A percentile compares a stretch with the other conserved stretches of the same genome.
phyloP scores from a whole-genome alignment of 1,140 invertebrate species.

The Thaumetopoea pityocampa region DNA sequence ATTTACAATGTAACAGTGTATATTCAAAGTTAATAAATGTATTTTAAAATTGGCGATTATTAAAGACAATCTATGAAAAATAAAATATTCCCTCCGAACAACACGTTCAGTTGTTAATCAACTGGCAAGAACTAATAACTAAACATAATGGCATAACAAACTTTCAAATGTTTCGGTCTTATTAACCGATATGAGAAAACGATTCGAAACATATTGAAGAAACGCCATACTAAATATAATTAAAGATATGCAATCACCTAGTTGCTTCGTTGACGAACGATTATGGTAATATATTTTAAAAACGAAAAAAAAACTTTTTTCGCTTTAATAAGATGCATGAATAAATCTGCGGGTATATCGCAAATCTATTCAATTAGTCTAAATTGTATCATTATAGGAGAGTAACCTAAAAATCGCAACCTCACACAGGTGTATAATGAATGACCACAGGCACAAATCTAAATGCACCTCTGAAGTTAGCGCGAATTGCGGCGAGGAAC shows the following conservation, averaged over 20 bases:
- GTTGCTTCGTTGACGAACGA: constrained; percentile 1
- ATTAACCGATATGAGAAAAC: constrained; percentile 8
- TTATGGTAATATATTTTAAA: neutral
- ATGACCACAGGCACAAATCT: no score
- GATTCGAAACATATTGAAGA: neutral
- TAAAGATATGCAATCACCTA: constrained; percentile 3
- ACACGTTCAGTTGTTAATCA: constrained; percentile 15
- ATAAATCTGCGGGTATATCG: no score
- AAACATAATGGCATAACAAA: constrained; percentile 14
- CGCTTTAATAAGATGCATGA: no score
- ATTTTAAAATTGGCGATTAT: neutral
- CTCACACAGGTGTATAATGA: no score
- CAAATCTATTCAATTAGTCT: no score
- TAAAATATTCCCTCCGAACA: neutral
- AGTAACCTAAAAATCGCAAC: no score
- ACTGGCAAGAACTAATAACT: constrained; percentile 24
- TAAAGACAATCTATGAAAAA: neutral
- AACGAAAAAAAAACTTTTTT: no score
- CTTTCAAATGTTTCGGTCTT: constrained; percentile 7
- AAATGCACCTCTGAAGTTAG: no score
- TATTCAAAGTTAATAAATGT: constrained; percentile 3
- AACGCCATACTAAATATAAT: neutral
- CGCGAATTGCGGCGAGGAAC: no score
- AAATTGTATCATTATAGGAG: no score
- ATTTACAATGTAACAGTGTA: constrained; percentile 13